Conservation (phyloP, 2,888 invertebrate genomes). For the Octodonta nipae region DNA sequence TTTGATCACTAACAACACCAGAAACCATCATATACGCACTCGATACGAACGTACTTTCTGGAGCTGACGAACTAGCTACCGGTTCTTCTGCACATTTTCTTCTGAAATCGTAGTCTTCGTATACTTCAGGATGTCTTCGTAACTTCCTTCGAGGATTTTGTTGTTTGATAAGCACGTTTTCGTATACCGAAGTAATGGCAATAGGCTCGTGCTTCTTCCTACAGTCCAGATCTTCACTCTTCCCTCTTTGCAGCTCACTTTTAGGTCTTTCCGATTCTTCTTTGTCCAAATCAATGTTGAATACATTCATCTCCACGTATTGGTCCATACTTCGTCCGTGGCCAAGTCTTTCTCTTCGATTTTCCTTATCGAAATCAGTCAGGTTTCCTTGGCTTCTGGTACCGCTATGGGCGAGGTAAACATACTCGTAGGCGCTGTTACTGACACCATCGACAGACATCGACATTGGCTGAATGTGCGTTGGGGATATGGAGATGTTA, state of each 20-base stretch:
- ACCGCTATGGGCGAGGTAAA: constrained; percentile 50
- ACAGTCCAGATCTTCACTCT: constrained; percentile 34
- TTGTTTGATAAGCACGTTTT: constrained; percentile 56
- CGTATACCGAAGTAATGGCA: constrained; percentile 60
- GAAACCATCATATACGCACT: constrained; percentile 39
- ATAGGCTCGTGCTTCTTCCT: constrained; percentile 47
- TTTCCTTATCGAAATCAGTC: constrained; percentile 46
- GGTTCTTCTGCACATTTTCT: constrained; percentile 27
- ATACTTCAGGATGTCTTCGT: constrained; percentile 46
- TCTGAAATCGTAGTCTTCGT: constrained; percentile 47
- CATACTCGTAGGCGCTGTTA: constrained; percentile 50
- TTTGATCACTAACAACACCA: constrained; percentile 1
- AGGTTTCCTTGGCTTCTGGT: constrained; percentile 59
- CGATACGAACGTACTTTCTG: constrained; percentile 39
- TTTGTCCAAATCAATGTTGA: constrained; percentile 35
- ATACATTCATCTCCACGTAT: constrained; percentile 60
- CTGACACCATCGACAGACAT: constrained; percentile 43
- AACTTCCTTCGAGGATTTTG: constrained; percentile 61
- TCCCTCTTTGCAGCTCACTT: constrained; percentile 33
- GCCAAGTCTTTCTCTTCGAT: constrained; percentile 40
- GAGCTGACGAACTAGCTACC: constrained; percentile 28
- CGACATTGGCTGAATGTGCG: constrained; percentile 52
- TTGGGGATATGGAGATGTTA: constrained; percentile 75
- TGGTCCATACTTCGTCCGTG: constrained; percentile 66
- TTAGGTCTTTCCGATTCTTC: constrained; percentile 25